Evolutionary conservation across 2,113 vertebrate species (phyloP), one percentile per base, ranked within the genome.

Genomic region (Tinamus guttatus): DNA sequence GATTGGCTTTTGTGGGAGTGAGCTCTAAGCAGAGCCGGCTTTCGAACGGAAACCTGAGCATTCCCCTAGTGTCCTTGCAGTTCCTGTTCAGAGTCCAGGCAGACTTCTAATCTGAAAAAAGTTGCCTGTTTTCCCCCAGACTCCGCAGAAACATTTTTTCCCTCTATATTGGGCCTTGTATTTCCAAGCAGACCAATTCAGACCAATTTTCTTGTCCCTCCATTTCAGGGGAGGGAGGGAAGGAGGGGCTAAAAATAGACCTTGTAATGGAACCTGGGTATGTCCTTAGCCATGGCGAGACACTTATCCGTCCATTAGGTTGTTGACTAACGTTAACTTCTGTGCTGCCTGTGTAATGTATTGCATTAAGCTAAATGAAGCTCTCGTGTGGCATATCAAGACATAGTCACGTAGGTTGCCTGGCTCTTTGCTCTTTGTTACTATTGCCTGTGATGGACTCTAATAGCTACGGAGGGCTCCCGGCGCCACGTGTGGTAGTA

Each of bases 341-440:
- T 92, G 70, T 95, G 88, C 92, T 94, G 90, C 90, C 81, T 92
- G 88, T 94, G 90, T 93, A 93, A 95, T 94, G 90, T 78, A 63
- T 93, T 96, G 80, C 96, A 95, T 96, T 96, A 97, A 96, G 95
- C 90, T 90, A 90, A 96, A 97, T 96, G 94, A 96, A 91, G 69
- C 90, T 92, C 36, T 91, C 79, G 87, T 82, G 82, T 58, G 89
- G 91, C 94, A 80, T 71, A 96, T 96, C 67, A 78, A 93, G 83
- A 94, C 81, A 58, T 2, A 93, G 93, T 94, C 90, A 89, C 69
- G 38, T 93, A 92, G 91, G 47, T 80, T 94, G 79, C 81, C 91
- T 87, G 83, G 90, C 86, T 94, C 25, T 96, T 94, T 96, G 87
- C 90, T 92, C 81, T 34, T 73, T 73, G 88, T 87, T 96, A 79